Percentiles rank a stretch among this genome's conserved stretches.
Evolutionary conservation across 1,140 invertebrate species (phyloP).

Genomic region (Aphis gossypii): DNA sequence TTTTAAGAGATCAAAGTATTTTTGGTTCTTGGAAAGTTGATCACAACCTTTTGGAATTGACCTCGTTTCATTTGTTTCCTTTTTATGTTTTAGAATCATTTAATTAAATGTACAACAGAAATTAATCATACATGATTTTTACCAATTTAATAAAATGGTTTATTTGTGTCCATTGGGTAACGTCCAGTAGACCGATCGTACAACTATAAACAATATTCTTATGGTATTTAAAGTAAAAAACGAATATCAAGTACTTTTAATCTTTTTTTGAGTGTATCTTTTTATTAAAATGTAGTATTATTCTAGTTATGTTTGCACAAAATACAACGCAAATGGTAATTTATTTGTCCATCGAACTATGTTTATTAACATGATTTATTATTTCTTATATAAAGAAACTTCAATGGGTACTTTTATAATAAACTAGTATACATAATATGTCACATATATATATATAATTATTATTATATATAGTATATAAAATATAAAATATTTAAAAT

Average conservation of each 20-base stretch:
- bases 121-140: neutral
- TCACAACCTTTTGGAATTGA: neutral
- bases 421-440: neutral
- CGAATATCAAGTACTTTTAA: neutral
- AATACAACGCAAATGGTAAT: neutral
- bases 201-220: neutral
- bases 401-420: neutral
- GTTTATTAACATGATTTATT: neutral
- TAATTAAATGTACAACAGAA: neutral
- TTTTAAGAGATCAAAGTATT: constrained; percentile 29
- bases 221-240: neutral
- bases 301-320: neutral
- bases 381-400: neutral
- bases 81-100: neutral
- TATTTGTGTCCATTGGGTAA: too few species aligned
- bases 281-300: neutral
- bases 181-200: neutral
- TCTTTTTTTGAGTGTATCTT: neutral
- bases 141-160: neutral
- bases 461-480: neutral
- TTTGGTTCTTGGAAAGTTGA: neutral
- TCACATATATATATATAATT: too few species aligned
- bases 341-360: neutral
- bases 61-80: constrained; percentile 14
- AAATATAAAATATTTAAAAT: neutral